A percentile compares a stretch with the other conserved stretches of the same genome.
These are phyloP conservation scores for Paradisaea rubra DNA, from an alignment of 2,113 vertebrate genomes.

Conservation along the genomic window DNA sequence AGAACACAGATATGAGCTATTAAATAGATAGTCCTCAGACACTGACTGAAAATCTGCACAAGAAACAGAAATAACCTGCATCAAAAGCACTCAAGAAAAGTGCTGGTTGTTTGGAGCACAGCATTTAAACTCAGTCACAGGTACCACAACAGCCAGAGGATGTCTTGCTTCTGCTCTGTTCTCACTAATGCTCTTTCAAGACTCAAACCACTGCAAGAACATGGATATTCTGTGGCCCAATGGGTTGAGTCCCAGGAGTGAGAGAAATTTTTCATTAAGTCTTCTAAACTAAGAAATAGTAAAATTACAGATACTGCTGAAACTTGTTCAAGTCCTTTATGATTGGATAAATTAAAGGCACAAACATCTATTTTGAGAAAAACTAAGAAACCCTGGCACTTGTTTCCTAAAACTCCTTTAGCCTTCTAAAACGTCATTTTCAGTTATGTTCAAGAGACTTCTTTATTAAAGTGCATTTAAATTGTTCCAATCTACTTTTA, in stretches of 20 bases:
- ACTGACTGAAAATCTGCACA: neutral
- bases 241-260: conserved; percentile 8
- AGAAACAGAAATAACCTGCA: neutral
- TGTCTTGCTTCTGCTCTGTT: neutral
- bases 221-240: neutral
- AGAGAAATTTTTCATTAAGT: neutral
- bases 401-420: neutral
- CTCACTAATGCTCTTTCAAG: neutral
- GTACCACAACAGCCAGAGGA: neutral
- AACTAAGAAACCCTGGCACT: neutral
- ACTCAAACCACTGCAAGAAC: neutral
- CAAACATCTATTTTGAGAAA: neutral
- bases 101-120: neutral
- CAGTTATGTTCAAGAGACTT: neutral
- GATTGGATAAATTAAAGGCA: neutral
- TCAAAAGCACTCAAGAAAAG: neutral
- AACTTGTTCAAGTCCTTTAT: neutral
- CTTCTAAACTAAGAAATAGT: neutral
- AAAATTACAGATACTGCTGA: neutral
- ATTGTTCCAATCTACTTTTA: neutral
- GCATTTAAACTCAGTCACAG: conserved; percentile 38
- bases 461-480: neutral
- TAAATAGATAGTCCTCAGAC: neutral
- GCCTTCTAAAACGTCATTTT: neutral
- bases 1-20: neutral